Base-by-base conservation (phyloP, 2,888 invertebrate species). In the Andrena hattorfiana region DNA sequence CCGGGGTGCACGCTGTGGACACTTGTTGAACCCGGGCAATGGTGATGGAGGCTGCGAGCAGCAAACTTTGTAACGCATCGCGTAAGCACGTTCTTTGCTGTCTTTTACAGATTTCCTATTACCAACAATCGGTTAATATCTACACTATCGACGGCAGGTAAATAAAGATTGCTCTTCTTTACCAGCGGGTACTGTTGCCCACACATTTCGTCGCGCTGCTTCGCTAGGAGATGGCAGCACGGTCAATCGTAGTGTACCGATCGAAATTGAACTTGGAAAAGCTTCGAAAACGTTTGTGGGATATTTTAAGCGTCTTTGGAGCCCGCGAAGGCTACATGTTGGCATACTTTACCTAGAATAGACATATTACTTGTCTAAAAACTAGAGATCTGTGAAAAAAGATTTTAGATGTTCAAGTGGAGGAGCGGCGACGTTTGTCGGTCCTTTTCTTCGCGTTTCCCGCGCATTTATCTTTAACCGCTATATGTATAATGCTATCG, bases 201-300 rank as follows among this genome's bases (percentile, higher is more conserved):
- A 10, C 0, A 2, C 35, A 13, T 48, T 8, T n/a, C 2, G 59
- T 26, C 60, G 13, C 30, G 5, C 13, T 16, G 6, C n/a, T 7
- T 7, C 6, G 35, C 20, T 32, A 35, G 28, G 49, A 77, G 83
- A 69, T 82, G 83, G 77, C 69, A 54, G 51, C 42, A 62, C 74
- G 13, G 4, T 6, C 23, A 16, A 32, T 20, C 2, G 20, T 63
- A 28, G 8, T n/a, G 7, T 6, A 16, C 28, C 56, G 23, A 23
- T 26, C 20, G 23, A 13, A 56, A 56, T 23, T 8, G 23, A 56
- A 20, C 23, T 56, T 23, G 10, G 23, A 54, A 56, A 56, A 8
- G 13, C 23, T 56, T 56, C 56, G 23, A 3, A 23, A 13, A 56
- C 56, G 4, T 56, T 26, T 26, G 56, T 1, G 4, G 10, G 10